These are phyloP conservation scores for Apogon talboti DNA, from an alignment of 2,797 vertebrate species.

Conservation along the genomic window DNA sequence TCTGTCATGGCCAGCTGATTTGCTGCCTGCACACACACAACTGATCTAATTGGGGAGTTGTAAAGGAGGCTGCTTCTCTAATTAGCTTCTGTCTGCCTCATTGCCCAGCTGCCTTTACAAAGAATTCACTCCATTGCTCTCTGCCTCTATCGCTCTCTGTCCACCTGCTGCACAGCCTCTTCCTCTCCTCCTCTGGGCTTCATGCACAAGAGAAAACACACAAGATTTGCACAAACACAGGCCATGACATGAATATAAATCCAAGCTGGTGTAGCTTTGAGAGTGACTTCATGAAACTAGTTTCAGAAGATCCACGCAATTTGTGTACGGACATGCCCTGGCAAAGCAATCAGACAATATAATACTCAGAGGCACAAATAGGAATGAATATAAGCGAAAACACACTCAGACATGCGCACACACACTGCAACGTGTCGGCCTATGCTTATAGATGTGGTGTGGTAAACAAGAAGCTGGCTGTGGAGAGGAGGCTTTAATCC, in stretches of 20 bases:
- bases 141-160: conserved; percentile 71
- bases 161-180: conserved; percentile 75
- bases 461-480: conserved; percentile 66
- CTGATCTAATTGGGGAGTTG: conserved; percentile 85
- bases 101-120: conserved; percentile 83
- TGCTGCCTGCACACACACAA: conserved; percentile 48
- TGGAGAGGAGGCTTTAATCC: conserved; percentile 76
- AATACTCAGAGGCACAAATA: conserved; percentile 8
- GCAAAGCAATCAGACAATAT: conserved; percentile 41
- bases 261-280: conserved; percentile 14
- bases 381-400: background rate
- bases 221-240: conserved; percentile 26
- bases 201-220: conserved; percentile 34
- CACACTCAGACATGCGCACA: conserved; percentile 11
- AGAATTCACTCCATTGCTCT: conserved; percentile 74
- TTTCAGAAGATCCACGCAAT: conserved; percentile 33
- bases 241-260: conserved; percentile 59
- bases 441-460: conserved; percentile 57
- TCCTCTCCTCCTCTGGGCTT: conserved; percentile 42
- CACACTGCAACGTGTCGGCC: conserved; percentile 24
- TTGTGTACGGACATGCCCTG: conserved; percentile 24
- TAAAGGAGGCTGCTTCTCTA: conserved; percentile 83
- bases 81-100: conserved; percentile 86
- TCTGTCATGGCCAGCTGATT: conserved; percentile 65
- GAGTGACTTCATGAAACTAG: conserved; percentile 33